Evolutionary conservation across 2,113 vertebrate genomes (phyloP), one percentile per base, ranked within the genome.

Genomic region (Micromys minutus): DNA sequence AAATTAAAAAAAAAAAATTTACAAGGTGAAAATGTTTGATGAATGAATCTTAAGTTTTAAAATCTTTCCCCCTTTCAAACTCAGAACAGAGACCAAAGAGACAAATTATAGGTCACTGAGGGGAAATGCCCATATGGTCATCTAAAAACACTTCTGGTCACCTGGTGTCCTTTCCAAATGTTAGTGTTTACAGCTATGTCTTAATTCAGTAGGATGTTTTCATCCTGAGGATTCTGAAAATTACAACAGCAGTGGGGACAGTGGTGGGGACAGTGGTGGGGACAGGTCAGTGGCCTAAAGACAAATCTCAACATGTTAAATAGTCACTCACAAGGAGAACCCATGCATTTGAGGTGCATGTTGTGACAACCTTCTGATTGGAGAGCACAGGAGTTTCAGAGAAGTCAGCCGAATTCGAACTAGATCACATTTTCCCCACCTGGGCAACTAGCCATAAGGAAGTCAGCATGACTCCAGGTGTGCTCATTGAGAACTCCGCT

Each of bases 1-100:
- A n/a, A n/a, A n/a, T n/a, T n/a, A n/a, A n/a, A n/a, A n/a, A n/a
- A n/a, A n/a, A 74, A 89, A 67, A 67, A 36, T 65, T 69, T 69
- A 61, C 31, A 94, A 91, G 91, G 55, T 76, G 83, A 93, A 90
- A 69, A 11, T 83, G 72, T 8, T 67, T 36, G 74, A 94, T 86
- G 92, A 87, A n/a, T 17, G 42, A 45, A 47, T 65, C 13, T 0
- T 71, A 95, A 42, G 84, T 96, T 88, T 67, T 74, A 85, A 94
- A 94, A 86, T 16, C 76, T 80, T 71, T 87, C 7, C 42, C 63
- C 19, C 21, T 42, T 79, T 93, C 57, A 83, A n/a, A 50, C 59
- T 93, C 50, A 89, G 77, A 76, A 91, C 74, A 87, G 12, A 59
- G 87, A 87, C 74, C 15, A 91, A 77, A 77, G 42, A 29, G 31